These are phyloP conservation scores for Limnodromus scolopaceus DNA, from an alignment of 2,797 vertebrate genomes.

Conservation along the genomic window DNA sequence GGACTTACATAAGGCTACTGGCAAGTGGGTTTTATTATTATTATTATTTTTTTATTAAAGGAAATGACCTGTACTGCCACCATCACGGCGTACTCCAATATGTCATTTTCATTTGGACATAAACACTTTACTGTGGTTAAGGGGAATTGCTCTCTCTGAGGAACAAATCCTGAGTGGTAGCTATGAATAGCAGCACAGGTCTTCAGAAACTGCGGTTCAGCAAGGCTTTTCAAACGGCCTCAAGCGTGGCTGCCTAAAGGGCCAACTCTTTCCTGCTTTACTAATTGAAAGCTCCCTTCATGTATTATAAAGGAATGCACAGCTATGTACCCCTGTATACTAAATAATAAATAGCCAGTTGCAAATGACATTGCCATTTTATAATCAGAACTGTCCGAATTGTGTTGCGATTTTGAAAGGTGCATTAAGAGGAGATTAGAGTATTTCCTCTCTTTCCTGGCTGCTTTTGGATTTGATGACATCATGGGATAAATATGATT, in stretches of 20 bases:
- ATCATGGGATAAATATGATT: background rate
- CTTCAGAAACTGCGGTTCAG: background rate
- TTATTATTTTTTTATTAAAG: background rate
- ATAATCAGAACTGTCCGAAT: background rate
- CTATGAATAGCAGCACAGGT: fast-evolving
- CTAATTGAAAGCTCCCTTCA: slow-evolving; percentile 52
- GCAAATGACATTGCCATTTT: background rate
- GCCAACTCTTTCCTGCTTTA: background rate
- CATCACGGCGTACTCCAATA: background rate
- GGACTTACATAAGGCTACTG: background rate
- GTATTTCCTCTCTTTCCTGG: background rate
- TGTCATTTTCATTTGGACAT: background rate
- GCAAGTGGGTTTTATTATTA: background rate
- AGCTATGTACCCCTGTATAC: background rate
- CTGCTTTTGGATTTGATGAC: slow-evolving; percentile 10
- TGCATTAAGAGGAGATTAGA: background rate
- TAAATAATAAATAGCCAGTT: slow-evolving; percentile 61
- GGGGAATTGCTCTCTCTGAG: background rate
- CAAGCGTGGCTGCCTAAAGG: background rate
- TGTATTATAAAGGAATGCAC: slow-evolving; percentile 40
- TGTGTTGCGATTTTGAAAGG: background rate
- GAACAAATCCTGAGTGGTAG: background rate
- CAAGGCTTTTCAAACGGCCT: background rate
- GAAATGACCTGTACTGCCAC: background rate
- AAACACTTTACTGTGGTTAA: background rate